phyloP scores from a whole-genome alignment of 1,140 invertebrate species.

The Zaprionus africanus region DNA sequence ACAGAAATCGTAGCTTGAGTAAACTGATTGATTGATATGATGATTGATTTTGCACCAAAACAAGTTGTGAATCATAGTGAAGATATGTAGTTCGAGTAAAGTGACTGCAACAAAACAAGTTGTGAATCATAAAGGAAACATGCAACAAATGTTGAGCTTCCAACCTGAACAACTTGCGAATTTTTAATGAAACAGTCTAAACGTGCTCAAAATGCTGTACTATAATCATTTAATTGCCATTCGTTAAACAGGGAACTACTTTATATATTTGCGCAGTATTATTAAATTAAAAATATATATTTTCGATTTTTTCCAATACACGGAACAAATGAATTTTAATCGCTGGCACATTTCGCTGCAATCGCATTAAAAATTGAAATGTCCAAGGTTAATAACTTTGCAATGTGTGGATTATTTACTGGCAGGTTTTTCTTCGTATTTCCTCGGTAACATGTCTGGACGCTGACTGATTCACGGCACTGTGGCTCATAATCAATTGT shows the following conservation, averaged over 20 bases:
- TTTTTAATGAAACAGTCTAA: background rate
- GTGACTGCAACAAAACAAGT: background rate
- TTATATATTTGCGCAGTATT: background rate
- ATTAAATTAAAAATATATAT: background rate
- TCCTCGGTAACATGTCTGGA: background rate
- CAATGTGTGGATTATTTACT: background rate
- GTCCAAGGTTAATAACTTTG: conserved; percentile 1
- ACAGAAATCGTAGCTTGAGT: background rate
- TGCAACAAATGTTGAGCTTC: no score
- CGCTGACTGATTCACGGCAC: conserved; percentile 13
- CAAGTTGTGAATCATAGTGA: background rate
- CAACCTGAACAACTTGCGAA: no score
- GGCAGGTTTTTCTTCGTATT: background rate
- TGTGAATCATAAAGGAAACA: background rate
- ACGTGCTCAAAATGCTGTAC: background rate
- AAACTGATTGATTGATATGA: background rate
- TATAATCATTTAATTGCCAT: background rate
- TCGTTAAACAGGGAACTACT: background rate
- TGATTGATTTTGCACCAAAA: background rate
- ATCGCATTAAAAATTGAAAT: background rate
- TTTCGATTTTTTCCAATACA: background rate
- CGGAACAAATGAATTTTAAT: background rate
- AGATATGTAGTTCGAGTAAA: background rate
- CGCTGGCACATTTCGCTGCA: background rate
- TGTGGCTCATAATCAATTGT: conserved; percentile 25